Evolutionary conservation across 64 coral and sea anemone species (phyloP).

Genomic region (Actinia tenebrosa): DNA sequence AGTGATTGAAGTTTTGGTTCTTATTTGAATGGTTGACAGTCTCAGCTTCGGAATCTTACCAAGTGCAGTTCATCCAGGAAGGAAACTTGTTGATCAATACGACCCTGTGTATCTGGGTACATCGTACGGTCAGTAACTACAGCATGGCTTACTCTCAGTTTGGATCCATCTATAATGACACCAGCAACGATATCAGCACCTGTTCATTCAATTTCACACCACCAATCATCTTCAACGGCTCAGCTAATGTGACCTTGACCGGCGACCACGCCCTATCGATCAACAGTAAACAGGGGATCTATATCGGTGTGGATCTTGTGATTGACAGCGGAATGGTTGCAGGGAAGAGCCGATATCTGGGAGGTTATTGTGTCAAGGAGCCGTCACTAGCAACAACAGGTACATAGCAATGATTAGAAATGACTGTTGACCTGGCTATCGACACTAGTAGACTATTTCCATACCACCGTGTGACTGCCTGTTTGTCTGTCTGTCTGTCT

Average conservation of each 20-base stretch:
- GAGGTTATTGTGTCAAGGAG: constrained; percentile 28
- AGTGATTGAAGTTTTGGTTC: too few relatives aligned
- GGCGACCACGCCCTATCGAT: constrained; percentile 14
- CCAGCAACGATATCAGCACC: background rate
- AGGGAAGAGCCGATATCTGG: background rate
- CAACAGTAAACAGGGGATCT: constrained; percentile 36
- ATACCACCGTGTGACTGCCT: background rate
- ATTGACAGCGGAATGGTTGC: background rate
- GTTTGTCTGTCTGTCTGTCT: background rate
- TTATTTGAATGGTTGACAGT: background rate
- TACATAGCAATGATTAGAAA: background rate
- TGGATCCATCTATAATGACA: constrained; percentile 19
- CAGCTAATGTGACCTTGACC: constrained; percentile 1
- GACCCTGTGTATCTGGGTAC: constrained; percentile 26
- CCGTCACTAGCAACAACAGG: background rate
- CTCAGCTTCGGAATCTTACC: constrained; percentile 17
- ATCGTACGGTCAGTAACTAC: constrained; percentile 13
- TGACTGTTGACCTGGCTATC: too few relatives aligned
- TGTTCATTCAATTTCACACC: constrained; percentile 30
- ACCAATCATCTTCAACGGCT: constrained; percentile 57
- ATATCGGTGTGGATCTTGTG: constrained; percentile 29
- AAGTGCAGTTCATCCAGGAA: constrained; percentile 40
- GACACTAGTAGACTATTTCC: too few relatives aligned
- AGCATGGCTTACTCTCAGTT: constrained; percentile 38
- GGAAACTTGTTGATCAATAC: constrained; percentile 39